phyloP scores from a whole-genome alignment of 92 coral and sea anemone species.

The Siderastrea siderea region DNA sequence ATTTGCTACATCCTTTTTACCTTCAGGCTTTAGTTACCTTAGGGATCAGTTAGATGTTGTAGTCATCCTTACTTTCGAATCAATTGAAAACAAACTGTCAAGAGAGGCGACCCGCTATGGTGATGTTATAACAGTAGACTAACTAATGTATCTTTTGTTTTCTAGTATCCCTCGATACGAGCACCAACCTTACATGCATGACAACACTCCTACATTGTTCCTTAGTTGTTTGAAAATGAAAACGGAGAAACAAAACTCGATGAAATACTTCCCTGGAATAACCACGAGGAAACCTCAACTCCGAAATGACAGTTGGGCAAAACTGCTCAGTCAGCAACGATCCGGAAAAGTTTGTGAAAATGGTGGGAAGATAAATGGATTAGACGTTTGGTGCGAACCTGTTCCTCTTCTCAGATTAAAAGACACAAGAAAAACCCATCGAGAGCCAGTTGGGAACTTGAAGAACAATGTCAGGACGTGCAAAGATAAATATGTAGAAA shows the following conservation, averaged over 20 bases:
- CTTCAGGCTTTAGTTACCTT: too few species aligned
- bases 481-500: neutral
- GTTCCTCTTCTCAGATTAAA: neutral
- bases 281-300: conserved; percentile 19
- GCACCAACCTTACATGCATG: neutral
- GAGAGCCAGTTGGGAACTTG: neutral
- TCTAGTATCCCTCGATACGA: neutral
- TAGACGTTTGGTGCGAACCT: conserved; percentile 1
- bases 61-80: too few species aligned
- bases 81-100: too few species aligned
- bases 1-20: too few species aligned
- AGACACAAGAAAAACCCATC: neutral
- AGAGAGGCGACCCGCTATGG: too few species aligned
- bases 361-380: neutral
- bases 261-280: conserved; percentile 10
- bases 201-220: neutral
- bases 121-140: too few species aligned
- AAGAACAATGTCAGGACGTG: neutral
- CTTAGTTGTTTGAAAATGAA: neutral
- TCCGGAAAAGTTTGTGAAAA: neutral
- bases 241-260: neutral
- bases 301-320: conserved; percentile 30
- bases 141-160: neutral
- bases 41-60: too few species aligned
- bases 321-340: conserved; percentile 19